Conservation (phyloP, 2,888 invertebrate genomes). For the Drosophila ochracea region DNA sequence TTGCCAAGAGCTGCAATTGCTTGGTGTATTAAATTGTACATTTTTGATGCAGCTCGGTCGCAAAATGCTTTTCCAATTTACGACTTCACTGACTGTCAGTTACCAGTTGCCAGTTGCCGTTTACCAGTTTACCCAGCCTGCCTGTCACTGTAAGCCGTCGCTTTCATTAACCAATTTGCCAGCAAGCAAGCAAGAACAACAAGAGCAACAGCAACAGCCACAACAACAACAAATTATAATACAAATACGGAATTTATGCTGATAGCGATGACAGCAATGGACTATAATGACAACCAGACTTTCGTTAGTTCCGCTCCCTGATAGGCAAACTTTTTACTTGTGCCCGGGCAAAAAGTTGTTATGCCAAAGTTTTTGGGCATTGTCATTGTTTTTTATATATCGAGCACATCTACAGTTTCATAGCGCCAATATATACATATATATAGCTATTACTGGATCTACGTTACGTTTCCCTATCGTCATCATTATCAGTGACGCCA, state of each 20-base stretch:
- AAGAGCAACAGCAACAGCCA: slow-evolving; percentile 16
- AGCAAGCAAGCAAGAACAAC: slow-evolving; percentile 6
- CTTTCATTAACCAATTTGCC: slow-evolving; percentile 75
- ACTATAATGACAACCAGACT: slow-evolving; percentile 58
- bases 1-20: slow-evolving; percentile 56
- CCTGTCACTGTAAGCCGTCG: slow-evolving; percentile 37
- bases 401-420: slow-evolving; percentile 33
- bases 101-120: slow-evolving; percentile 32
- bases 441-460: slow-evolving; percentile 23
- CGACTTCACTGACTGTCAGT: slow-evolving; percentile 36
- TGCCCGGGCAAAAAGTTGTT: slow-evolving; percentile 58
- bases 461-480: slow-evolving; percentile 62
- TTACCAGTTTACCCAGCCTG: slow-evolving; percentile 20
- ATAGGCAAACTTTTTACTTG: slow-evolving; percentile 75
- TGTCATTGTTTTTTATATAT: slow-evolving; percentile 69
- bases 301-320: slow-evolving; percentile 49
- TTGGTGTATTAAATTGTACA: slow-evolving; percentile 50
- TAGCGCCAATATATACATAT: slow-evolving; percentile 13
- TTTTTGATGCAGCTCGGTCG: slow-evolving; percentile 53
- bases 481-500: slow-evolving; percentile 74
- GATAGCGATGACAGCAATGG: slow-evolving; percentile 55
- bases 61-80: slow-evolving; percentile 64
- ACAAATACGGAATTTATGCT: slow-evolving; percentile 79
- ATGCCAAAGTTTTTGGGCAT: slow-evolving; percentile 70
- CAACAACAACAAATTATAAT: slow-evolving; percentile 71